phyloP scores from a whole-genome alignment of 1,140 invertebrate genomes.

The Trichogramma pretiosum region DNA sequence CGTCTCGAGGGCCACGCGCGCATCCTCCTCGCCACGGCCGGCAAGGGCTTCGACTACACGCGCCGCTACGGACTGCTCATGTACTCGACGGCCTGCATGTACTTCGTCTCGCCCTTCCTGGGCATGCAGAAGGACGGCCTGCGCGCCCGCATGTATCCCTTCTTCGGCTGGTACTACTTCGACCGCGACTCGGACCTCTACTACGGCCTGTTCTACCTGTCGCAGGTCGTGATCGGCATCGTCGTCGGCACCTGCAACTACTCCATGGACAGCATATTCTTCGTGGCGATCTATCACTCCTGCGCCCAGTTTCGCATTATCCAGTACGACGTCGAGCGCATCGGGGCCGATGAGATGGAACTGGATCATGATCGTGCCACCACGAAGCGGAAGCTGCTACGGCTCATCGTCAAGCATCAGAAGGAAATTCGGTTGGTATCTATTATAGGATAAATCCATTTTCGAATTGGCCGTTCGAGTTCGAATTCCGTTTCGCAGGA shows the following conservation, averaged over 20 bases:
- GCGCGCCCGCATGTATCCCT: constrained; percentile 11
- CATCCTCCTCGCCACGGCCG: constrained; percentile 10
- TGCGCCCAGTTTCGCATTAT: constrained; percentile 17
- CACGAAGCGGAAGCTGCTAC: background rate
- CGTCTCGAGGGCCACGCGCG: no score
- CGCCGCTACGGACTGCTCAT: constrained; percentile 11
- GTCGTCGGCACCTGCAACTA: constrained; percentile 11
- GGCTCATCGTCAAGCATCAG: constrained; percentile 5
- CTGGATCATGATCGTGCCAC: no score
- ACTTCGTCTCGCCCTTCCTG: constrained; percentile 13
- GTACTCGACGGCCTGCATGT: constrained; percentile 11
- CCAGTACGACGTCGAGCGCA: constrained; percentile 3
- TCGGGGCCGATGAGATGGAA: background rate
- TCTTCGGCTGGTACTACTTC: constrained; percentile 19
- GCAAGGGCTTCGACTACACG: constrained; percentile 1
- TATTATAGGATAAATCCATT: no score
- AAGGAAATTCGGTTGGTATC: constrained; percentile 10
- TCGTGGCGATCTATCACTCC: constrained; percentile 10
- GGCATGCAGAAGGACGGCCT: constrained; percentile 2
- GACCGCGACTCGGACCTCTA: constrained; percentile 11
- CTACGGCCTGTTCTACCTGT: constrained; percentile 9
- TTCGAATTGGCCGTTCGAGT: no score
- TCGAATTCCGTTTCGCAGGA: background rate
- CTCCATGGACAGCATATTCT: constrained; percentile 14
- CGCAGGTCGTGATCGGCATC: constrained; percentile 4